Conservation (phyloP, 2,113 vertebrate genomes). For the Chiloscyllium plagiosum region DNA sequence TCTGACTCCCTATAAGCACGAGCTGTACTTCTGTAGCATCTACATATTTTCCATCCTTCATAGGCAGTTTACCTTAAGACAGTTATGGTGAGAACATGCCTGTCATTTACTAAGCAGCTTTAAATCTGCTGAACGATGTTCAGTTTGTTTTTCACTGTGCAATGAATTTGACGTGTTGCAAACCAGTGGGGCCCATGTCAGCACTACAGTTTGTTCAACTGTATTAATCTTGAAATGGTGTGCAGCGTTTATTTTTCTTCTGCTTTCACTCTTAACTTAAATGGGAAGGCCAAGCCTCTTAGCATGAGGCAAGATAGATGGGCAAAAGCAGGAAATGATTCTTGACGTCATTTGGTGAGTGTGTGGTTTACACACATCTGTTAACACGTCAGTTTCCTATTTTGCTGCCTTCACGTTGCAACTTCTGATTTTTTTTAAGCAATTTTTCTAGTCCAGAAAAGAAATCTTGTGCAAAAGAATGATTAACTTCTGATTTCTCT, state of each 20-base stretch:
- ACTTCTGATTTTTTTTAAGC: background rate
- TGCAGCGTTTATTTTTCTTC: background rate
- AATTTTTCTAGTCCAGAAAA: background rate
- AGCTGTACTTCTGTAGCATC: background rate
- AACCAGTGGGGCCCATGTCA: background rate
- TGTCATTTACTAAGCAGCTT: background rate
- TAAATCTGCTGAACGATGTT: background rate
- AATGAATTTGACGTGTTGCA: background rate
- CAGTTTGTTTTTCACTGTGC: background rate
- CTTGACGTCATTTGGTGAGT: background rate
- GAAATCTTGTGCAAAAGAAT: background rate
- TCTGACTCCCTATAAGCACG: too few species aligned
- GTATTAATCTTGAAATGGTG: background rate
- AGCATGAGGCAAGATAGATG: background rate
- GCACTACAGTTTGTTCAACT: background rate
- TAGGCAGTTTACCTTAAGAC: background rate
- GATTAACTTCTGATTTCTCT: background rate
- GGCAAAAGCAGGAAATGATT: constrained; percentile 17
- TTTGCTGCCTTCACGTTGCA: background rate
- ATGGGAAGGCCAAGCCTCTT: background rate
- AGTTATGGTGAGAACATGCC: too few species aligned
- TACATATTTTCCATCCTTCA: background rate
- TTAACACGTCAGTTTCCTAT: constrained; percentile 6
- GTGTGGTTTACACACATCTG: background rate
- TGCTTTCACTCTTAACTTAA: background rate